Evolutionary conservation across 2,113 vertebrate species (phyloP).

Genomic region (Prunella fulvescens): DNA sequence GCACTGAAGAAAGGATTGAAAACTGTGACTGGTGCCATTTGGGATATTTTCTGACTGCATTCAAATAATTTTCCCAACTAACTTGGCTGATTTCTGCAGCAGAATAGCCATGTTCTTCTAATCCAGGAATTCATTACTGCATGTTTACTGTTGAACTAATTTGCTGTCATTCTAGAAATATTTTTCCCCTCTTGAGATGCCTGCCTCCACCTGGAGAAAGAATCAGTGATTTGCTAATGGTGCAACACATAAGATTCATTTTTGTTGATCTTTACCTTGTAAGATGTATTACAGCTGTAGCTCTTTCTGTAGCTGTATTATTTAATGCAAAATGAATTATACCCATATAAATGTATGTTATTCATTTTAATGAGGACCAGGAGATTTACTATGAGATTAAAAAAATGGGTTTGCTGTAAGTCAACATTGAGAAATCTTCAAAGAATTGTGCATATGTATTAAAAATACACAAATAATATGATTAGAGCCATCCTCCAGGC

Average conservation of each 20-base stretch:
- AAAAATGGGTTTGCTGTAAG: background rate
- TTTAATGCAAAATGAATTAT: slow-evolving; percentile 22
- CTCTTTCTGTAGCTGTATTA: background rate
- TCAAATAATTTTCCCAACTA: slow-evolving; percentile 2
- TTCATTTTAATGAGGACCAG: slow-evolving; percentile 10
- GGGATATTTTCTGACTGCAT: background rate
- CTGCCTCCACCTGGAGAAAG: slow-evolving; percentile 15
- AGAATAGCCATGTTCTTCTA: background rate
- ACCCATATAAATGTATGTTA: background rate
- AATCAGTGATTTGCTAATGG: background rate
- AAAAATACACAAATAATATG: background rate
- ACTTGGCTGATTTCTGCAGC: background rate
- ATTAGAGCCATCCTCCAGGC: background rate
- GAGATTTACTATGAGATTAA: background rate
- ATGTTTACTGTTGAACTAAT: slow-evolving; percentile 39
- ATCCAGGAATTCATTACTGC: background rate
- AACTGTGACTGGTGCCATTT: background rate
- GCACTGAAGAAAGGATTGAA: background rate
- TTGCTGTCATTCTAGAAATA: slow-evolving; percentile 36
- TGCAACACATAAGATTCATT: background rate
- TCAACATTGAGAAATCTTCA: background rate
- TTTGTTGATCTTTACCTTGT: slow-evolving; percentile 11
- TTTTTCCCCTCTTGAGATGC: slow-evolving; percentile 8
- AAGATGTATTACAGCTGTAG: slow-evolving; percentile 35
- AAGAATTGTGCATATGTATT: background rate